Percentiles rank a stretch among this genome's conserved stretches.
phyloP scores from a whole-genome alignment of 2,888 invertebrate genomes.

The Sceliomorpha sp. region DNA sequence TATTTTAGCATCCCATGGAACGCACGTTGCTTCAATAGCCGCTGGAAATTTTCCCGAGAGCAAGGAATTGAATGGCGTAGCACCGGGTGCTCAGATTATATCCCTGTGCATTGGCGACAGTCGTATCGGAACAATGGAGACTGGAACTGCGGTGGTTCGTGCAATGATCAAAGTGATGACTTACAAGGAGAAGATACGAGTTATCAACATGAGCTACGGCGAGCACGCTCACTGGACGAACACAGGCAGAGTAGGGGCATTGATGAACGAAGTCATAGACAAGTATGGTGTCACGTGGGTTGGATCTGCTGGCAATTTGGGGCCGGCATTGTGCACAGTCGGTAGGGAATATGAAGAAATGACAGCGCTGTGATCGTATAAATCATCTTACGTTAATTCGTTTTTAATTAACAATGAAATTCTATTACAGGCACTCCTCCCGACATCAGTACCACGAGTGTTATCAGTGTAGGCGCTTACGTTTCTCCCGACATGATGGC shows the following conservation, averaged over 20 bases:
- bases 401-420: too few relatives aligned
- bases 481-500: constrained; percentile 99
- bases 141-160: constrained; percentile 94
- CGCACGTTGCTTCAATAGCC: constrained; percentile 98
- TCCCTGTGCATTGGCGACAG: constrained; percentile 97
- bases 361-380: too few relatives aligned
- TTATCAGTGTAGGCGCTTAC: constrained; percentile 97
- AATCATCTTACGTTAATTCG: too few relatives aligned
- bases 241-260: constrained; percentile 91
- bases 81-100: constrained; percentile 97
- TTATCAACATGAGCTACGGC: constrained; percentile 99
- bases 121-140: constrained; percentile 97
- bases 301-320: constrained; percentile 95
- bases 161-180: constrained; percentile 94
- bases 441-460: constrained; percentile 89
- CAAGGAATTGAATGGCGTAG: constrained; percentile 95
- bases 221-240: constrained; percentile 96
- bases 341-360: constrained; percentile 81
- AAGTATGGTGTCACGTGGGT: constrained; percentile 96
- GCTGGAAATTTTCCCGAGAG: constrained; percentile 93
- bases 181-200: constrained; percentile 86
- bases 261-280: constrained; percentile 93
- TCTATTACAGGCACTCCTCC: constrained; percentile 88
- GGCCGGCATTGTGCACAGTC: constrained; percentile 95
- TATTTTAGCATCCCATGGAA: constrained; percentile 93